Evolutionary conservation across 2,113 vertebrate genomes (phyloP).

Genomic region (Pygoscelis adeliae): DNA sequence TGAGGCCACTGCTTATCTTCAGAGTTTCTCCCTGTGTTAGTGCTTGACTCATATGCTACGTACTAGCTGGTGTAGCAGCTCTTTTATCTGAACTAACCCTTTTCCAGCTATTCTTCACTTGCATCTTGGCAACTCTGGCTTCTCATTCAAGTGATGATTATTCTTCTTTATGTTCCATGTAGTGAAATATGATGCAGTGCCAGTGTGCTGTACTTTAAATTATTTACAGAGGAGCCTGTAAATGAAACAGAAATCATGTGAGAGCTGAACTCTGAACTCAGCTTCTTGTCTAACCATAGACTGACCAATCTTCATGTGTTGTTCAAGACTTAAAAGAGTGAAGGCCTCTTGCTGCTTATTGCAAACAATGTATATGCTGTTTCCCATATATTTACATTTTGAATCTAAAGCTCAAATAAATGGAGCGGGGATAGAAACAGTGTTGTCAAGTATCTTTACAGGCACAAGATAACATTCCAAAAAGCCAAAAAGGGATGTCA

Average conservation of each 20-base stretch:
- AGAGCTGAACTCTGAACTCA: not conserved
- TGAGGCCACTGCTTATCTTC: not conserved
- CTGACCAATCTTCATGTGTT: not conserved
- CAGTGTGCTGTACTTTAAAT: not conserved
- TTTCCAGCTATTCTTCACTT: not conserved
- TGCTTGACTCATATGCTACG: not conserved
- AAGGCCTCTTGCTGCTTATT: not conserved
- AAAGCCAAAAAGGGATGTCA: not conserved
- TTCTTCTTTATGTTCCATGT: not conserved
- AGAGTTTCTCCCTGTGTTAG: not conserved
- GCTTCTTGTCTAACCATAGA: not conserved
- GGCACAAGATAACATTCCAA: not conserved
- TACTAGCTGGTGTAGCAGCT: not conserved
- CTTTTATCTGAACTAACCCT: not conserved
- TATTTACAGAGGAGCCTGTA: not conserved
- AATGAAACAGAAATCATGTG: not conserved
- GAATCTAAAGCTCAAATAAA: conserved; percentile 5
- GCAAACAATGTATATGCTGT: not conserved
- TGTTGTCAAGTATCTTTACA: not conserved
- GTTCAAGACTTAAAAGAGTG: not conserved
- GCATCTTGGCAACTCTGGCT: not conserved
- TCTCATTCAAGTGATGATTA: not conserved
- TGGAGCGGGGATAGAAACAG: not conserved
- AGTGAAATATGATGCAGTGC: not conserved
- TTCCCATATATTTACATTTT: not conserved